These are phyloP conservation scores for Calyptomena viridis DNA, from an alignment of 2,113 vertebrate genomes.

Conservation along the genomic window DNA sequence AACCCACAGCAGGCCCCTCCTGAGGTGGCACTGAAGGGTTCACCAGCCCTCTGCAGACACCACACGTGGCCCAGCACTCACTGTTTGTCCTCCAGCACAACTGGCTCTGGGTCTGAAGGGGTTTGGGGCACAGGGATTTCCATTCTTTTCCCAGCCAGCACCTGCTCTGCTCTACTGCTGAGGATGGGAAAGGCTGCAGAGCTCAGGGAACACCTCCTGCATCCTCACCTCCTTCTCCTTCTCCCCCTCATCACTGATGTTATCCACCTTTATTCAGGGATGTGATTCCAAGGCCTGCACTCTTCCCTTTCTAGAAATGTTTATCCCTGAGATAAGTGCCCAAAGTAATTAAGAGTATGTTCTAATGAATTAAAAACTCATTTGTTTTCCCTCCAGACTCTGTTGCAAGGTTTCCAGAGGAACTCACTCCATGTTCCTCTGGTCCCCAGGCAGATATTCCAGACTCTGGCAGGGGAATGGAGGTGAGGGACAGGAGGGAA, in stretches of 20 bases:
- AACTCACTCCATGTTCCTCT: rapidly evolving
- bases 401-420: background rate
- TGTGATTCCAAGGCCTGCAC: background rate
- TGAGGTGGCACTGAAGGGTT: background rate
- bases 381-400: background rate
- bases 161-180: background rate
- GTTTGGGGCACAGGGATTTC: background rate
- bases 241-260: background rate
- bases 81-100: background rate
- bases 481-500: too few relatives aligned
- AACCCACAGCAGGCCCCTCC: rapidly evolving
- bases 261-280: background rate
- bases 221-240: background rate
- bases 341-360: background rate
- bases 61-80: rapidly evolving
- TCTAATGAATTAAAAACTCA: background rate
- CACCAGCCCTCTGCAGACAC: too few relatives aligned
- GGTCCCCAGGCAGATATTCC: background rate
- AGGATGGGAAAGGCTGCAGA: background rate
- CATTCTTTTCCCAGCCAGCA: background rate
- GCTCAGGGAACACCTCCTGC: too few relatives aligned
- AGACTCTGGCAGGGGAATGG: rapidly evolving
- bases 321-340: background rate
- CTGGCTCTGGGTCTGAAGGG: background rate
- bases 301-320: background rate